phyloP scores from a whole-genome alignment of 2,888 invertebrate genomes.

The Netelia inedita region DNA sequence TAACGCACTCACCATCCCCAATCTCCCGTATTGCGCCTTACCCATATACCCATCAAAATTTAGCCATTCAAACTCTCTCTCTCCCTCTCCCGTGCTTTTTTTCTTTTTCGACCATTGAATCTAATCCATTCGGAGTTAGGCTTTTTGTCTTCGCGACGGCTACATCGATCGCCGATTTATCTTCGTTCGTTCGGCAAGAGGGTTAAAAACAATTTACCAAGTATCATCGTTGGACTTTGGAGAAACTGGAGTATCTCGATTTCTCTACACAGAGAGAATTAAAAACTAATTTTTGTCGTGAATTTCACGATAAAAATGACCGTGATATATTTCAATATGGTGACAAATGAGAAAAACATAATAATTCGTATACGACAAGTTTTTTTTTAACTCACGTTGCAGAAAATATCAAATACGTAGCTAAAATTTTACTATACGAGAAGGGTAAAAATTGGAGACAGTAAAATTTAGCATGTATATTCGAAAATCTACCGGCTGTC shows the following conservation, averaged over 20 bases:
- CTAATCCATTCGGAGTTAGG: background rate
- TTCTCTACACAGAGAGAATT: no score
- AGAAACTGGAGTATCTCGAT: background rate
- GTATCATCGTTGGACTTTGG: background rate
- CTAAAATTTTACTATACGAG: conserved; percentile 15
- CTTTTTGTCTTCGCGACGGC: background rate
- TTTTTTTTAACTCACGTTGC: conserved; percentile 9
- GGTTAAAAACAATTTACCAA: background rate
- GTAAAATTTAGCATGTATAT: no score
- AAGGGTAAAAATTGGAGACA: background rate
- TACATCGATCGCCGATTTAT: background rate
- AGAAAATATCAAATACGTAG: conserved; percentile 9
- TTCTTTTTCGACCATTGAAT: conserved; percentile 20
- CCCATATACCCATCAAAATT: conserved; percentile 29
- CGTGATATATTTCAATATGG: no score
- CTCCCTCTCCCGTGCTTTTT: background rate
- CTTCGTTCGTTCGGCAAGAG: background rate
- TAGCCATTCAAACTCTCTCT: background rate
- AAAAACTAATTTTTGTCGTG: no score
- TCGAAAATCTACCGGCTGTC: no score
- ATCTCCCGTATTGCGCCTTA: conserved; percentile 12
- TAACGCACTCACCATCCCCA: background rate
- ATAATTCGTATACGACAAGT: conserved; percentile 10
- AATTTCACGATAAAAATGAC: no score
- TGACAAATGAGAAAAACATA: no score